A percentile compares a stretch with the other conserved stretches of the same genome.
These are phyloP conservation scores for Parasteatoda lunata DNA, from an alignment of 2,888 invertebrate genomes.

Conservation along the genomic window DNA sequence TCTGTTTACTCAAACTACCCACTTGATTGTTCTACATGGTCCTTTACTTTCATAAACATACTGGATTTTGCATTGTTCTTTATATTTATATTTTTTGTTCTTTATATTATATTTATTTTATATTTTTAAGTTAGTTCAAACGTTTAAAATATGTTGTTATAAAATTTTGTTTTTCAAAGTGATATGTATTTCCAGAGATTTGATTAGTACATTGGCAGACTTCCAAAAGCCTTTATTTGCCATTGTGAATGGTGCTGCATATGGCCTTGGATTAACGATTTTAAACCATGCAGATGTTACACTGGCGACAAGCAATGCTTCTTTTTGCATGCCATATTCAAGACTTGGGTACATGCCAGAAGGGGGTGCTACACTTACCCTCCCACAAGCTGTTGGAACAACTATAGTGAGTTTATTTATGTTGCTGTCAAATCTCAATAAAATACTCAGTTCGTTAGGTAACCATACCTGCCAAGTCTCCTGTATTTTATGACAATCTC, in stretches of 20 bases:
- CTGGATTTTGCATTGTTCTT: neutral
- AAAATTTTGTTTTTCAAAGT: too few species aligned
- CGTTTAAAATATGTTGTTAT: too few species aligned
- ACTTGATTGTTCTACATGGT: too few species aligned
- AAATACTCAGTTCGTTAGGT: too few species aligned
- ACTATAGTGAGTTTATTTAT: slow-evolving; percentile 73
- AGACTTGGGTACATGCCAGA: slow-evolving; percentile 83
- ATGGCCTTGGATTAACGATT: slow-evolving; percentile 88
- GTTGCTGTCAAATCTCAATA: too few species aligned
- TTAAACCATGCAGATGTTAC: slow-evolving; percentile 90
- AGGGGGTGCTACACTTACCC: slow-evolving; percentile 82
- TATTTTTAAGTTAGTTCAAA: slow-evolving; percentile 12
- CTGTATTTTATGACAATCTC: too few species aligned
- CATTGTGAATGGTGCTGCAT: slow-evolving; percentile 86
- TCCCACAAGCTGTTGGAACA: slow-evolving; percentile 79
- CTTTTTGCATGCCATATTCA: slow-evolving; percentile 83
- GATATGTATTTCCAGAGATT: slow-evolving; percentile 78
- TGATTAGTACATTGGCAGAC: slow-evolving; percentile 82
- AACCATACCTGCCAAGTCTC: too few species aligned
- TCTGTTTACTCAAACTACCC: too few species aligned
- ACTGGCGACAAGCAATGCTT: slow-evolving; percentile 87
- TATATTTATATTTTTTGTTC: neutral
- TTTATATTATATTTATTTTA: neutral
- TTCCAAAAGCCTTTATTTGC: slow-evolving; percentile 89
- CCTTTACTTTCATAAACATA: too few species aligned